Percentiles rank a stretch among this genome's conserved stretches.
These are phyloP conservation scores for Notothenia coriiceps DNA, from an alignment of 2,113 vertebrate species.

Conservation along the genomic window DNA sequence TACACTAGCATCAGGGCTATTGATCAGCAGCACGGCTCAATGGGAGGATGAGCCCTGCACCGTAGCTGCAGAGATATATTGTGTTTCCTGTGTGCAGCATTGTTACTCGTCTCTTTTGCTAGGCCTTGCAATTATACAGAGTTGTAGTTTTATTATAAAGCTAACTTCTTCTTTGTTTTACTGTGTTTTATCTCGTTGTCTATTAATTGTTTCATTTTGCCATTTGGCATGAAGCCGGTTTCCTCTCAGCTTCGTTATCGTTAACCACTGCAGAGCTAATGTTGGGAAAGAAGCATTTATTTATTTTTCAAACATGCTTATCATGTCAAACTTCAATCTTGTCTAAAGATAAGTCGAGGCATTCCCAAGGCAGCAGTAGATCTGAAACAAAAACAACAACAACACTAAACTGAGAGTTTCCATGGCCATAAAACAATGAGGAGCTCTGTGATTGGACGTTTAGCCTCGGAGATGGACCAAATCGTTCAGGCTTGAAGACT, in stretches of 20 bases:
- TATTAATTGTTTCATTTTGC: not conserved
- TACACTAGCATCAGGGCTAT: conserved; percentile 57
- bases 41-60: conserved; percentile 34
- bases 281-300: conserved; percentile 5
- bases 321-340: conserved; percentile 7
- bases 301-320: conserved; percentile 13
- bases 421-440: conserved; percentile 31
- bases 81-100: conserved; percentile 4
- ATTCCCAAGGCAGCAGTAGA: conserved; percentile 11
- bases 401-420: conserved; percentile 1
- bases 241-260: not conserved
- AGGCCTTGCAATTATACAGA: not conserved
- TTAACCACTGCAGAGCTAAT: not conserved
- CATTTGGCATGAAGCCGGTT: not conserved
- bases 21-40: conserved; percentile 62
- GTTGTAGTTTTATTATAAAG: not conserved
- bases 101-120: not conserved
- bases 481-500: conserved; percentile 12
- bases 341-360: not conserved
- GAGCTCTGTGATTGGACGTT: conserved; percentile 38
- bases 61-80: conserved; percentile 43
- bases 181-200: not conserved
- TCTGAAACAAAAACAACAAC: conserved; percentile 12
- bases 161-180: not conserved
- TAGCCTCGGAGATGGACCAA: conserved; percentile 2